Conservation (phyloP, 2,113 vertebrate species). For the Origma solitaria region DNA sequence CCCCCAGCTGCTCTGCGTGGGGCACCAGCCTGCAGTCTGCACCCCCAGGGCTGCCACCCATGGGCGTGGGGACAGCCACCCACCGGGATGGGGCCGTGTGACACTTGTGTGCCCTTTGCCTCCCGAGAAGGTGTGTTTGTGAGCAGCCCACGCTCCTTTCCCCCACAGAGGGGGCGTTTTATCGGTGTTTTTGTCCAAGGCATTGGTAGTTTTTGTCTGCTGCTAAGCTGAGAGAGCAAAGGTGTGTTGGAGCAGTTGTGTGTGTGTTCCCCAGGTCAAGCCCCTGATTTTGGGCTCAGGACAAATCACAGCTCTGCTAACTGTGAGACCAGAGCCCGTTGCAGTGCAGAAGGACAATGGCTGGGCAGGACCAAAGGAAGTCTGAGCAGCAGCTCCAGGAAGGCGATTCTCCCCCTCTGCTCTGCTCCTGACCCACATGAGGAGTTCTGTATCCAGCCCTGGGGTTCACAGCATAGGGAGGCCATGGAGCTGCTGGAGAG, state of each 20-base stretch:
- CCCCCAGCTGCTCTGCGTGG: neutral
- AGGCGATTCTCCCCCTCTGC: neutral
- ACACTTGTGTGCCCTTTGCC: neutral
- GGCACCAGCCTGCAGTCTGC: neutral
- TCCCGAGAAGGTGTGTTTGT: neutral
- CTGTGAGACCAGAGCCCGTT: neutral
- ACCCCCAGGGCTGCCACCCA: neutral
- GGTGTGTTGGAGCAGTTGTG: neutral
- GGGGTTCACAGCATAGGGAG: neutral
- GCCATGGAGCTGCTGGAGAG: neutral
- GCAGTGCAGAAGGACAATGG: neutral
- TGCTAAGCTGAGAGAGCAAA: neutral
- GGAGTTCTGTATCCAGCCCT: neutral
- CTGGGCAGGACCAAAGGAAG: neutral
- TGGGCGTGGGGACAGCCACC: neutral
- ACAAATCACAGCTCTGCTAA: neutral
- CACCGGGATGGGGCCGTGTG: neutral
- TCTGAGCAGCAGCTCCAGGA: rapidly evolving
- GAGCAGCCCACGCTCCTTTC: rapidly evolving
- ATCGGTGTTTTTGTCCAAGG: neutral
- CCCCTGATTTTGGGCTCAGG: neutral
- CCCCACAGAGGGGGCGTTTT: rapidly evolving
- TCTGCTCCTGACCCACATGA: neutral
- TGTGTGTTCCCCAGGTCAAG: neutral
- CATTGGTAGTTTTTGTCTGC: neutral